Evolutionary conservation across 2,888 invertebrate genomes (phyloP).

Genomic region (Lacanobia oleracea): DNA sequence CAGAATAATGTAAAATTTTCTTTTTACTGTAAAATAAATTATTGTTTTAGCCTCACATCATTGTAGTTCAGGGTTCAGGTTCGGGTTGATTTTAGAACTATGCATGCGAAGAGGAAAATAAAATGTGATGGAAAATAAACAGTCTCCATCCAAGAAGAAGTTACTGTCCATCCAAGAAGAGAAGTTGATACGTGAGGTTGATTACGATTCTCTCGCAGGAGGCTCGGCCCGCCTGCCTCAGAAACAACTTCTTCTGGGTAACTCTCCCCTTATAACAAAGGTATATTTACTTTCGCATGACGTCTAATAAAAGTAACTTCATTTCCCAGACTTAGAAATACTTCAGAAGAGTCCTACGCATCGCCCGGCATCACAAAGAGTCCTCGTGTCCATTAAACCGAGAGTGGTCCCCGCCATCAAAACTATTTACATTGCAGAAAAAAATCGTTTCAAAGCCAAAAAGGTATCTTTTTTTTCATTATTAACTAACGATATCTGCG

Average conservation of each 20-base stretch:
- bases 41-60: constrained; percentile 68
- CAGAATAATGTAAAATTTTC: constrained; percentile 78
- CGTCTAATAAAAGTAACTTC: constrained; percentile 23
- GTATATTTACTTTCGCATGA: constrained; percentile 9
- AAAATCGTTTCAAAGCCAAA: constrained; percentile 76
- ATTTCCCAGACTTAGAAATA: constrained; percentile 79
- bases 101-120: constrained; percentile 85
- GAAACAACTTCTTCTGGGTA: constrained; percentile 79
- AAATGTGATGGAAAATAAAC: constrained; percentile 89
- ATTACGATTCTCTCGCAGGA: constrained; percentile 77
- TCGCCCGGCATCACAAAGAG: constrained; percentile 77
- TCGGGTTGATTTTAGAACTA: constrained; percentile 77
- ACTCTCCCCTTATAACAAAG: constrained; percentile 22
- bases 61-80: constrained; percentile 58
- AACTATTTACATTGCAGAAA: constrained; percentile 83
- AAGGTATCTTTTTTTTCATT: constrained; percentile 72
- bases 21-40: constrained; percentile 73
- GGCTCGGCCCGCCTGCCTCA: constrained; percentile 70
- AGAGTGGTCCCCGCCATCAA: constrained; percentile 78
- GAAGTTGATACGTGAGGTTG: constrained; percentile 80
- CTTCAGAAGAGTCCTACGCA: constrained; percentile 73
- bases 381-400: constrained; percentile 82
- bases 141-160: constrained; percentile 83
- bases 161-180: constrained; percentile 83
- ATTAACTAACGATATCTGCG: background rate